Conservation (phyloP, 1,140 invertebrate species). For the Chrysomallon squamiferum region DNA sequence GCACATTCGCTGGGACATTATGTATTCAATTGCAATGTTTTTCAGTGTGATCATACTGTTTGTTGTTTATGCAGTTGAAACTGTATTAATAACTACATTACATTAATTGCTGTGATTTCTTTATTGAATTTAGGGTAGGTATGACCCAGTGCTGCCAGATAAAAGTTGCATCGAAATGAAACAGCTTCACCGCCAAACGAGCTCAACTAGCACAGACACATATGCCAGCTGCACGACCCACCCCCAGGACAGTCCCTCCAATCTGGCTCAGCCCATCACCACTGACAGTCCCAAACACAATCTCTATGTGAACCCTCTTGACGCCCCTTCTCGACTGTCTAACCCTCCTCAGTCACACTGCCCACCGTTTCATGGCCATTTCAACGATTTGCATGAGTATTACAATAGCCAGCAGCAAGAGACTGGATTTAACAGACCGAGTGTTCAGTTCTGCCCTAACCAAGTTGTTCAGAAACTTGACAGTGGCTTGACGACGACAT, state of each 20-base stretch:
- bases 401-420: conserved; percentile 1
- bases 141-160: conserved; percentile 10
- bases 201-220: conserved; percentile 79
- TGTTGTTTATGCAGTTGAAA: no score
- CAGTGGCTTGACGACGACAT: conserved; percentile 49
- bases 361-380: conserved; percentile 15
- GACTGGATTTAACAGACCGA: conserved; percentile 11
- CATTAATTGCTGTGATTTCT: no score
- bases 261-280: conserved; percentile 22
- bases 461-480: conserved; percentile 56
- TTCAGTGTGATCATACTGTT: no score
- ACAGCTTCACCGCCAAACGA: conserved; percentile 66
- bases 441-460: conserved; percentile 22
- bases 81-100: no score
- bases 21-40: no score
- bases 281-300: conserved; percentile 68
- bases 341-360: background rate
- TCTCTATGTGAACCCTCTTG: conserved; percentile 90
- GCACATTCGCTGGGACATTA: no score
- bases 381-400: conserved; percentile 22
- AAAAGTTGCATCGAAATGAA: conserved; percentile 77
- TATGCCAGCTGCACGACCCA: conserved; percentile 95
- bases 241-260: conserved; percentile 66
- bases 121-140: conserved; percentile 12
- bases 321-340: conserved; percentile 60